Base-by-base conservation (phyloP, 2,888 invertebrate genomes). In the Gymnoscelis rufifasciata region DNA sequence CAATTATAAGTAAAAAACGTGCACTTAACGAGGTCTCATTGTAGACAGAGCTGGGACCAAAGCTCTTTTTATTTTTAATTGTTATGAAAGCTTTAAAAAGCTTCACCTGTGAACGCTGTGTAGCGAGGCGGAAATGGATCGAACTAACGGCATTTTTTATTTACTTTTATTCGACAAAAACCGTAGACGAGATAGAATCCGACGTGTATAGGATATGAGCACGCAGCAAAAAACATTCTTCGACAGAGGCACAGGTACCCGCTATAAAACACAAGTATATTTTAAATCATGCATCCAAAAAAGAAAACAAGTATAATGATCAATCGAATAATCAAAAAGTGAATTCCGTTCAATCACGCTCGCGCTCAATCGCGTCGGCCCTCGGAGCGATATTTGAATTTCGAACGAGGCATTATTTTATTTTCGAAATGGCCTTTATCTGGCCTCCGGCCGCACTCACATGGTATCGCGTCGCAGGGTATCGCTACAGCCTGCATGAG, bases 101-200 rank as follows among this genome's bases (percentile, higher is more conserved):
- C 76, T 75, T 80, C 83, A 86, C 83, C 83, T 83, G 83, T 84
- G 80, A 68, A 74, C 77, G 75, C 67, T 68, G 82, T 68, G 78
- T 76, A 83, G 74, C 78, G 74, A 73, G 74, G 84, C 86, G 84
- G 84, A 87, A 87, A 87, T 74, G 78, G 75, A 82, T 79, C 73
- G 74, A 74, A 66, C 74, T 87, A 87, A 86, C 87, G 86, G 84
- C 58, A 68, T 64, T 81, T 78, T 83, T 73, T 66, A 62, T 70
- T 64, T 59, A 62, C 69, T 74, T 72, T 73, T 74, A 72, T 71
- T 64, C 66, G 57, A 82, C 74, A 86, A 83, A 83, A 56, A 82
- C 71, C 63, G 59, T 70, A 62, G 75, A 79, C 75, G 71, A 75
- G 82, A 84, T 82, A 78, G 69, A 71, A 74, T 59, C 70, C 65